phyloP scores from a whole-genome alignment of 30 jellyfish, hydroid and myxozoan genomes.

The Nemopilema nomurai region DNA sequence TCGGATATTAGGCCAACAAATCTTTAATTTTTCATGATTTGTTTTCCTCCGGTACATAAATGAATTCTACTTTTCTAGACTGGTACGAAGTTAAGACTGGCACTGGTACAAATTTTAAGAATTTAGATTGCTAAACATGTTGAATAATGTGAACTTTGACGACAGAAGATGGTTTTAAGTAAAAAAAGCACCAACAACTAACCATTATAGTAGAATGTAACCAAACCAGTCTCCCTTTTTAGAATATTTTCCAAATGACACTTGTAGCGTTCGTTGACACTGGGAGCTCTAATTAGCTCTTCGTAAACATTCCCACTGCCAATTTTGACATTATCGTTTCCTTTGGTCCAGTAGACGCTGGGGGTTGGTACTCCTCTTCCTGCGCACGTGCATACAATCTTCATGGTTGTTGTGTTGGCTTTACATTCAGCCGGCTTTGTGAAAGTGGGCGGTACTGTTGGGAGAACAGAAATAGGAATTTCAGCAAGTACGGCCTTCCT shows the following conservation, averaged over 20 bases:
- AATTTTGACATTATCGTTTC: neutral
- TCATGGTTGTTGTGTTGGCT: conserved; percentile 1
- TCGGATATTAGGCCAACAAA: too few species aligned
- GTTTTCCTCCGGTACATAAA: too few species aligned
- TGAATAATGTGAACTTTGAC: too few species aligned
- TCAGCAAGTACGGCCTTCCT: too few species aligned
- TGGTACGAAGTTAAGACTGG: too few species aligned
- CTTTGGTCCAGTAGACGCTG: conserved; percentile 49
- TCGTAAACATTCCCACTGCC: conserved; percentile 24
- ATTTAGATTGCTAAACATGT: too few species aligned
- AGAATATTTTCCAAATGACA: conserved; percentile 67
- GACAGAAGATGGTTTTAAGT: too few species aligned
- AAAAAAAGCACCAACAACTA: neutral
- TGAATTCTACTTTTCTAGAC: too few species aligned
- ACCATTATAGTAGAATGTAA: conserved; percentile 17
- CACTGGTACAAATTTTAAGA: too few species aligned
- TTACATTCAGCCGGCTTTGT: conserved; percentile 51
- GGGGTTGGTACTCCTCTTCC: conserved; percentile 64
- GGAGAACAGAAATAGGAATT: conserved; percentile 25
- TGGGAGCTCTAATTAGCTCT: neutral
- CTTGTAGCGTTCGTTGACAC: conserved; percentile 65
- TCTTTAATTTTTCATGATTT: too few species aligned
- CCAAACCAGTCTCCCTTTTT: conserved; percentile 8
- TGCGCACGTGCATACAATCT: conserved; percentile 41
- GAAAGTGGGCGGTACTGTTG: conserved; percentile 50